Conservation (phyloP, 2,888 invertebrate species). For the Ectobius pallidus region DNA sequence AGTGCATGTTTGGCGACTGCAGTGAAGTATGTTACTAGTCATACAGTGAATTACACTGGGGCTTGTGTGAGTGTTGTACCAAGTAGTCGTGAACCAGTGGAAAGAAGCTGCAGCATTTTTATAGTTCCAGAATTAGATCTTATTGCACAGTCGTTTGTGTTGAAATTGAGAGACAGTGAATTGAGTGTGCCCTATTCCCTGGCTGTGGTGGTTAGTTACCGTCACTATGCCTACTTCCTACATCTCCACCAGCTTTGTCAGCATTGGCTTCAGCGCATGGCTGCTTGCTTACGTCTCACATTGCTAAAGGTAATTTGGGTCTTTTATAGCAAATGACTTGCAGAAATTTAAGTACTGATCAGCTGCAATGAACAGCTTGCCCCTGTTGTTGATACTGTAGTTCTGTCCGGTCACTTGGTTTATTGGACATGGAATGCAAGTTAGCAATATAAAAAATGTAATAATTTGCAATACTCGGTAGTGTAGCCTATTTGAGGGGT, state of each 20-base stretch:
- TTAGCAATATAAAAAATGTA: no score
- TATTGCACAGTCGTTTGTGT: conserved; percentile 43
- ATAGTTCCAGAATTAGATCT: conserved; percentile 45
- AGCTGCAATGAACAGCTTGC: no score
- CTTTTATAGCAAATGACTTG: no score
- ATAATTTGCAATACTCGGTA: no score
- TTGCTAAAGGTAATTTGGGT: conserved; percentile 26
- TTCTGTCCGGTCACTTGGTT: no score
- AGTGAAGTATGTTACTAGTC: conserved; percentile 44
- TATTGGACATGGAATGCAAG: no score
- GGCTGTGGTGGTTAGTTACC: conserved; percentile 40
- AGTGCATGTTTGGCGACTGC: conserved; percentile 31
- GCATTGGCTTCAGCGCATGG: conserved; percentile 41
- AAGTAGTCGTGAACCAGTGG: neutral
- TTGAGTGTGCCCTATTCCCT: conserved; percentile 41
- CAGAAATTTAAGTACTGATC: no score
- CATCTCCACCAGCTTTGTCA: conserved; percentile 37
- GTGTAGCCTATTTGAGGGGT: no score
- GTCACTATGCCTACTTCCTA: conserved; percentile 40
- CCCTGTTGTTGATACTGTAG: no score
- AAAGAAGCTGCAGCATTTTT: conserved; percentile 41
- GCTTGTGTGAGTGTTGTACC: neutral
- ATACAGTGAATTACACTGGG: conserved; percentile 44
- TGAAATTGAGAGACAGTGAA: conserved; percentile 35
- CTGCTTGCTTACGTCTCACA: conserved; percentile 21